Conservation (phyloP, 2,113 vertebrate genomes). For the Galemys pyrenaicus region DNA sequence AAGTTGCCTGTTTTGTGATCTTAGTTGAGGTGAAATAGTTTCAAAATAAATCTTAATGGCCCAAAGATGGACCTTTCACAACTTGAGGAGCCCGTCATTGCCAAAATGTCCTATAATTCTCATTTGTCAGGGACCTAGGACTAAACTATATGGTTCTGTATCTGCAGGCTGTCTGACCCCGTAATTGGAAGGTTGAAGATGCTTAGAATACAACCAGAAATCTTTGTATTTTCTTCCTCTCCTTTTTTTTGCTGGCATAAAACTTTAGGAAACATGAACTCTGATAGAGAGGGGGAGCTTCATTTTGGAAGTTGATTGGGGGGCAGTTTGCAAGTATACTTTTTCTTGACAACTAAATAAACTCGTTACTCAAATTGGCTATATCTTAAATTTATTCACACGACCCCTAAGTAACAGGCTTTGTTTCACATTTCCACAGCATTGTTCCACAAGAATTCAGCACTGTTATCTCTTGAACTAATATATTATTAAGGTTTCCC, state of each 20-base stretch:
- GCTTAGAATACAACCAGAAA: background rate
- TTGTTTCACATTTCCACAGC: conserved; percentile 57
- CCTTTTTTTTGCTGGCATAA: background rate
- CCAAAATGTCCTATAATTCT: background rate
- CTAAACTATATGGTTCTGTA: background rate
- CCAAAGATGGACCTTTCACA: background rate
- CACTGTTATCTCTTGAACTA: conserved; percentile 50
- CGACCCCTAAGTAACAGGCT: conserved; percentile 31
- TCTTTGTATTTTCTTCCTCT: background rate
- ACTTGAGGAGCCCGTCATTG: background rate
- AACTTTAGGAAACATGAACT: background rate
- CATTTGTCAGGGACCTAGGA: background rate
- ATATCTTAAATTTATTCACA: conserved; percentile 44
- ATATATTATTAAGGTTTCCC: conserved; percentile 56
- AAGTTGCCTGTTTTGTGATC: background rate
- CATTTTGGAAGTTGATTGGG: conserved; percentile 18
- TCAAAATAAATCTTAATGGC: conserved; percentile 48
- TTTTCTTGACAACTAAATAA: conserved; percentile 55
- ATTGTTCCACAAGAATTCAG: conserved; percentile 47
- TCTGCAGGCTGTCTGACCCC: background rate
- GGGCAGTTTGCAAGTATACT: background rate
- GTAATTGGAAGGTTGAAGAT: conserved; percentile 9
- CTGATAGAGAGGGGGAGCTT: background rate
- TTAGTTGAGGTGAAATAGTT: conserved; percentile 16
- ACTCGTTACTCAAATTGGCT: conserved; percentile 24